Conservation (phyloP, 2,797 vertebrate species). For the Macropodus opercularis region DNA sequence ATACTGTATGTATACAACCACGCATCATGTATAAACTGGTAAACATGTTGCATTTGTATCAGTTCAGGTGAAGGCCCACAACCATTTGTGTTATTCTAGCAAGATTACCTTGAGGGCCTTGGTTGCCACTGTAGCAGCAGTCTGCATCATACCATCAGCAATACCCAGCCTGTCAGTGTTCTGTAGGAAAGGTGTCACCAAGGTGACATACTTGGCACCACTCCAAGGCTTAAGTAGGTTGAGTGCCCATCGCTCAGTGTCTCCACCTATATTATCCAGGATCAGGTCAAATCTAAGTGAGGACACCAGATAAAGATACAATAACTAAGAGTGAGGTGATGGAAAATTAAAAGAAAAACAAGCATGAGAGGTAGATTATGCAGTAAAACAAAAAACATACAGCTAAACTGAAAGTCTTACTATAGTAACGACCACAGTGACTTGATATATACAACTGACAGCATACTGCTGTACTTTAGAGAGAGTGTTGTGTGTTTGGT, state of each 20-base stretch:
- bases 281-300: constrained; percentile 92
- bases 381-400: not conserved
- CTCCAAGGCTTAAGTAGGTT: constrained; percentile 91
- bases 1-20: too few relatives aligned
- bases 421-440: too few relatives aligned
- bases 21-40: too few relatives aligned
- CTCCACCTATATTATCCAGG: constrained; percentile 93
- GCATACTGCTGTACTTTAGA: too few relatives aligned
- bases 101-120: constrained; percentile 89
- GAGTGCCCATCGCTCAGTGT: constrained; percentile 90
- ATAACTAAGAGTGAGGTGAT: not conserved
- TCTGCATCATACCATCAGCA: constrained; percentile 93
- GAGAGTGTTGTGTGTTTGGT: constrained; percentile 1
- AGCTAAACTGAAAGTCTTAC: too few relatives aligned
- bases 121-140: constrained; percentile 84
- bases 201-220: constrained; percentile 91
- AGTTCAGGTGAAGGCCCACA: too few relatives aligned
- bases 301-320: constrained; percentile 2
- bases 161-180: constrained; percentile 92
- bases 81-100: not conserved
- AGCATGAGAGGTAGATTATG: not conserved
- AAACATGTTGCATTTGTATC: too few relatives aligned
- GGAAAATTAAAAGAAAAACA: not conserved
- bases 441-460: too few relatives aligned
- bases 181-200: constrained; percentile 93